Percentiles rank a stretch among this genome's conserved stretches.
phyloP scores from a whole-genome alignment of 2,797 vertebrate genomes.

The Brachyrhaphis roseni region DNA sequence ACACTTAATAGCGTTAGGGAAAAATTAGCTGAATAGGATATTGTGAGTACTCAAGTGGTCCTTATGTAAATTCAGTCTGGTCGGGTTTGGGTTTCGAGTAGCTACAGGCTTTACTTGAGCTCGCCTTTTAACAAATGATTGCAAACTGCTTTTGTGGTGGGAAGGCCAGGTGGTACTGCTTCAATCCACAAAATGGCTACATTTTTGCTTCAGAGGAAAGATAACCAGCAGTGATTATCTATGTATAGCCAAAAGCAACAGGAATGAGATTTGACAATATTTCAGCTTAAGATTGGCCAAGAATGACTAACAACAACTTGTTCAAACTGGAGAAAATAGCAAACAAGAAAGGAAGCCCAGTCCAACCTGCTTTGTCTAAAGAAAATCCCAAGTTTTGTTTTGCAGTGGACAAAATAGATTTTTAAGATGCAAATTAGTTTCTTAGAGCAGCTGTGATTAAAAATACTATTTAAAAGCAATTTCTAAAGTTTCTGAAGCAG shows the following conservation, averaged over 20 bases:
- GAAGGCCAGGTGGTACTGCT: slow-evolving; percentile 2
- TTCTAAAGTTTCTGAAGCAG: not conserved
- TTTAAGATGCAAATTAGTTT: not conserved
- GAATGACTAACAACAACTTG: not conserved
- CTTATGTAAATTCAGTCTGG: not conserved
- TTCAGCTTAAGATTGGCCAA: slow-evolving; percentile 8
- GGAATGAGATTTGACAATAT: slow-evolving; percentile 7
- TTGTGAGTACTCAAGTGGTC: not conserved
- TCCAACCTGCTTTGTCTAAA: not conserved
- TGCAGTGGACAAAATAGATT: not conserved
- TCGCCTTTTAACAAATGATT: slow-evolving; percentile 4
- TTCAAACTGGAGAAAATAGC: not conserved
- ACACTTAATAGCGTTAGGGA: not conserved
- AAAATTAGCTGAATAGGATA: not conserved
- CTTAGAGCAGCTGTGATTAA: not conserved
- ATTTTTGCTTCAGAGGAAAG: slow-evolving; percentile 7
- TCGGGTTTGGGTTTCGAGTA: not conserved
- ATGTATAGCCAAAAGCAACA: slow-evolving; percentile 25
- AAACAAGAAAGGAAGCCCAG: not conserved
- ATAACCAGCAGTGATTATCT: slow-evolving; percentile 27
- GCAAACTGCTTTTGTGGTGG: not conserved
- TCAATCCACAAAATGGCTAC: slow-evolving; percentile 5
- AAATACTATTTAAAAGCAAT: not conserved
- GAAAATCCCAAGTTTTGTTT: not conserved
- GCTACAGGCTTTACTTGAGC: not conserved